Evolutionary conservation across 1,140 invertebrate species (phyloP).

Genomic region (Eulimnadia texana): DNA sequence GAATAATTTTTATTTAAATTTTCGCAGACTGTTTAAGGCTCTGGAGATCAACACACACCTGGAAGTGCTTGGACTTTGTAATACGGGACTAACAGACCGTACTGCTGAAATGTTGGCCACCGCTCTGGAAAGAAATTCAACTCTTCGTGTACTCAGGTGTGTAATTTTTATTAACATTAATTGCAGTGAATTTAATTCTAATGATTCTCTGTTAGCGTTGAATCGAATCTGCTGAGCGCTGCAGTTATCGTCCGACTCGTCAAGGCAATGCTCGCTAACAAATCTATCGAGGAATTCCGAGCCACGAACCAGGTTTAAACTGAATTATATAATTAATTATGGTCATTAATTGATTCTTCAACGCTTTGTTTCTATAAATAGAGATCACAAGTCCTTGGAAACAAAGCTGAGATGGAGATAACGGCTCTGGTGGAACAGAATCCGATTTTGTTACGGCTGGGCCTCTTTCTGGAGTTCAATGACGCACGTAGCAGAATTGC

Average conservation of each 20-base stretch:
- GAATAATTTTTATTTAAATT: too few species aligned
- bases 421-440: conserved; percentile 85
- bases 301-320: conserved; percentile 93
- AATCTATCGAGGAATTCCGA: conserved; percentile 79
- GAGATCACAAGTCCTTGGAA: conserved; percentile 86
- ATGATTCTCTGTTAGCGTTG: conserved; percentile 3
- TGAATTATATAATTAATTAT: too few species aligned
- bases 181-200: too few species aligned
- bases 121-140: conserved; percentile 70
- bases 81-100: conserved; percentile 78
- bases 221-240: conserved; percentile 90
- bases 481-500: conserved; percentile 87
- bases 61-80: conserved; percentile 80
- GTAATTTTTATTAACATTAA: too few species aligned
- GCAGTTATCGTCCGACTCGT: conserved; percentile 67
- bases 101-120: conserved; percentile 70
- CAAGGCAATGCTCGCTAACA: conserved; percentile 66
- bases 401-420: conserved; percentile 97
- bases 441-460: conserved; percentile 73
- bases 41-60: conserved; percentile 79
- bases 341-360: too few species aligned
- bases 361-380: too few species aligned
- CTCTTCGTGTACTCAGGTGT: conserved; percentile 74
- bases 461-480: conserved; percentile 89
- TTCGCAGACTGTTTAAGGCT: conserved; percentile 57